phyloP scores from a whole-genome alignment of 2,888 invertebrate species.

The Drosophila meridionalis region DNA sequence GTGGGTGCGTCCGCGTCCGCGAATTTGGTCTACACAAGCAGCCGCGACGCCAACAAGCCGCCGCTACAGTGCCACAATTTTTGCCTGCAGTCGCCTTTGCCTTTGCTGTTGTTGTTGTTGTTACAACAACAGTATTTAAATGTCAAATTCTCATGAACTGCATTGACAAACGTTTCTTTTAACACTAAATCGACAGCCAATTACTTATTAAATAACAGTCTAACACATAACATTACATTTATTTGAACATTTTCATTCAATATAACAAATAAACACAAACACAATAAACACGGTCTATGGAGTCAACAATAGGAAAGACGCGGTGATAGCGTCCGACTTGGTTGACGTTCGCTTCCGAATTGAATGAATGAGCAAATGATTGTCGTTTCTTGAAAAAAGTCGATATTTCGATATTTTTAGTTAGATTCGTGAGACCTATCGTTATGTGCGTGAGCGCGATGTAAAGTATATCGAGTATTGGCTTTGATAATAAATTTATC shows the following conservation, averaged over 20 bases:
- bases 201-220: conserved; percentile 37
- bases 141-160: conserved; percentile 78
- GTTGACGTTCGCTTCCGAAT: conserved; percentile 54
- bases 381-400: conserved; percentile 16
- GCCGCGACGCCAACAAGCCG: conserved; percentile 47
- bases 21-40: conserved; percentile 50
- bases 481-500: background rate
- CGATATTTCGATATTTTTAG: conserved; percentile 30
- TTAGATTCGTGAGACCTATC: background rate
- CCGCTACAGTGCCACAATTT: conserved; percentile 33
- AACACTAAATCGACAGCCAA: conserved; percentile 4
- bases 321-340: conserved; percentile 29
- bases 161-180: conserved; percentile 27
- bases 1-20: conserved; percentile 77
- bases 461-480: background rate
- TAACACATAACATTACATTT: conserved; percentile 38
- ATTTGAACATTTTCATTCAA: conserved; percentile 36
- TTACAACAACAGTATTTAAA: conserved; percentile 51
- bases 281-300: conserved; percentile 19
- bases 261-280: conserved; percentile 30
- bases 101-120: conserved; percentile 39
- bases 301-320: conserved; percentile 15
- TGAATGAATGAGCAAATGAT: conserved; percentile 47
- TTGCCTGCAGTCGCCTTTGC: conserved; percentile 27
- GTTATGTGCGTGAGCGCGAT: background rate